These are phyloP conservation scores for Sisyra nigra DNA, from an alignment of 2,888 invertebrate species.

Conservation along the genomic window DNA sequence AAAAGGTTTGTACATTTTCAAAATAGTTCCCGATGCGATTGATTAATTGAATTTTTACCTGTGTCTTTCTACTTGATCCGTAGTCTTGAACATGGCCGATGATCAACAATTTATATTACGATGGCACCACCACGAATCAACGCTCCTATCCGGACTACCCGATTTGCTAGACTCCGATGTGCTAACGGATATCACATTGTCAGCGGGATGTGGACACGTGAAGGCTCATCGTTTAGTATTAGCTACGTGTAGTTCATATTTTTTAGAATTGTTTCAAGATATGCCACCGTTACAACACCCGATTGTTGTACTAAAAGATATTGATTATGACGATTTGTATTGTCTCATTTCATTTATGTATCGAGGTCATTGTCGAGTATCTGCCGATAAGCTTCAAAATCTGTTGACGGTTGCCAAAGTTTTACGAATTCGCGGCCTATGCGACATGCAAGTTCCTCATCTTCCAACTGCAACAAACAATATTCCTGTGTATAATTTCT, in stretches of 20 bases:
- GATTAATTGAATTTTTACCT: background rate
- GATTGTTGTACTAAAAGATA: conserved; percentile 53
- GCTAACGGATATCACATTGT: conserved; percentile 73
- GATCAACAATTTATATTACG: conserved; percentile 24
- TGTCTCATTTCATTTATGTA: conserved; percentile 77
- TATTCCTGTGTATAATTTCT: conserved; percentile 9
- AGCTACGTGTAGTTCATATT: conserved; percentile 82
- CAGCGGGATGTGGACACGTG: conserved; percentile 69
- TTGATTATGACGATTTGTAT: conserved; percentile 50
- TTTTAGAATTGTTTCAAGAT: conserved; percentile 72
- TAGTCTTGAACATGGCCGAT: conserved; percentile 9
- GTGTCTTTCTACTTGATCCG: background rate
- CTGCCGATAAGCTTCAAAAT: conserved; percentile 60
- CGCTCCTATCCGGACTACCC: conserved; percentile 57
- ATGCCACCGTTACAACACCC: conserved; percentile 52
- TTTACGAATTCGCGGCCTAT: conserved; percentile 66
- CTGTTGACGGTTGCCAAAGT: conserved; percentile 63
- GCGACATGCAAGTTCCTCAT: conserved; percentile 43
- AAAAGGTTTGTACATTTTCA: background rate
- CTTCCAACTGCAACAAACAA: background rate
- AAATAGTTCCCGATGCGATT: background rate
- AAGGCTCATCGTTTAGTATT: conserved; percentile 74
- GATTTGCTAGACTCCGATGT: conserved; percentile 64
- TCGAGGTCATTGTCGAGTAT: conserved; percentile 73
- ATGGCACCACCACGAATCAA: conserved; percentile 27